phyloP scores from a whole-genome alignment of 2,113 vertebrate genomes.

The Zapus hudsonius region DNA sequence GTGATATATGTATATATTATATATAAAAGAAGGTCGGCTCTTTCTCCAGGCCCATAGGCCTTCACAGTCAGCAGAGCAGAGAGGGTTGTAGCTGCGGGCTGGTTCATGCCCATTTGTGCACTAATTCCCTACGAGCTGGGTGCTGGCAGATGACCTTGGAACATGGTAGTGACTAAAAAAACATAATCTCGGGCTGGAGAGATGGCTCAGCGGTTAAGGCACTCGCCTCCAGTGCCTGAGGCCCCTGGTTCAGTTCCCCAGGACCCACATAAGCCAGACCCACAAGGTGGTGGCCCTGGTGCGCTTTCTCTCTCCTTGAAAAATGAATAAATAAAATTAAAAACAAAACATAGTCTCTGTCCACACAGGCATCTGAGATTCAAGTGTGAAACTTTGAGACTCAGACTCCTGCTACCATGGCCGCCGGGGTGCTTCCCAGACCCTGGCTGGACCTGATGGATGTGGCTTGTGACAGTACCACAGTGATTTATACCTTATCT shows the following conservation, averaged over 20 bases:
- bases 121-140: neutral
- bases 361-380: neutral
- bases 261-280: too few relatives aligned
- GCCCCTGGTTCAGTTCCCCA: too few relatives aligned
- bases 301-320: too few relatives aligned
- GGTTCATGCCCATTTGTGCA: neutral
- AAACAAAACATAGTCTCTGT: neutral
- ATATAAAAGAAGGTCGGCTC: too few relatives aligned
- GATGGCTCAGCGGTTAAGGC: too few relatives aligned
- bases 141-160: too few relatives aligned
- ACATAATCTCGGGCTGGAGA: too few relatives aligned
- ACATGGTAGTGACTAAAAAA: too few relatives aligned
- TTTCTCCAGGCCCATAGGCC: neutral
- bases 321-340: too few relatives aligned
- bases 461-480: neutral
- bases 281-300: too few relatives aligned
- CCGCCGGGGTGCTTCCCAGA: neutral
- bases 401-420: neutral
- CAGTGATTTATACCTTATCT: neutral
- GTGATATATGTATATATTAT: too few relatives aligned
- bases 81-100: neutral
- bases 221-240: too few relatives aligned
- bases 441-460: neutral
- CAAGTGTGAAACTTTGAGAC: neutral
- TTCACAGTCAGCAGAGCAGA: neutral